Evolutionary conservation across 2,797 vertebrate species (phyloP).

Genomic region (Helarctos malayanus): DNA sequence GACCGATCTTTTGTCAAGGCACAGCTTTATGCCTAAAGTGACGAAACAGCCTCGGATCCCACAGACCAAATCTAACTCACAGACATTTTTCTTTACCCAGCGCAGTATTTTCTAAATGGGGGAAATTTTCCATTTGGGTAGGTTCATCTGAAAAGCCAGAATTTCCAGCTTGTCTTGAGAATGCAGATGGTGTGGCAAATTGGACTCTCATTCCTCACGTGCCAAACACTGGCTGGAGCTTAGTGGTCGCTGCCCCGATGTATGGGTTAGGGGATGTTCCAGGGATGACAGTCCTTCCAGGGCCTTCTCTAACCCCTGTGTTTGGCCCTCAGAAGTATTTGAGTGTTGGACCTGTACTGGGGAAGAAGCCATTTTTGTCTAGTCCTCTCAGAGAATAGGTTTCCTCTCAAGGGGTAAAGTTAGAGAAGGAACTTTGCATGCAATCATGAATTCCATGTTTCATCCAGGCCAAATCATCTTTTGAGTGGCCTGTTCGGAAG

Average conservation of each 20-base stretch:
- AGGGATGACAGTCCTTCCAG: not conserved
- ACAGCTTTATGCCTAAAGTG: not conserved
- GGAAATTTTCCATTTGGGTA: not conserved
- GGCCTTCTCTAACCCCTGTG: not conserved
- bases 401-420: not conserved
- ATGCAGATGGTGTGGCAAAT: not conserved
- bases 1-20: not conserved
- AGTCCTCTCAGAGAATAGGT: not conserved
- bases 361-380: not conserved
- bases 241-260: fast-evolving
- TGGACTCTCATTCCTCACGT: not conserved
- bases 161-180: not conserved
- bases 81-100: not conserved
- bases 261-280: not conserved
- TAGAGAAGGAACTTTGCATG: not conserved
- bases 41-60: not conserved
- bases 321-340: not conserved
- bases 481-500: not conserved
- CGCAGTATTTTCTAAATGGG: not conserved
- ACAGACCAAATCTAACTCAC: not conserved
- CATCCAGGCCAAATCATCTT: not conserved
- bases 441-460: not conserved
- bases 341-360: not conserved
- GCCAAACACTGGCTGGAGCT: not conserved
- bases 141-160: not conserved